Evolutionary conservation across 2,797 vertebrate genomes (phyloP).

Genomic region (Erpetoichthys calabaricus): DNA sequence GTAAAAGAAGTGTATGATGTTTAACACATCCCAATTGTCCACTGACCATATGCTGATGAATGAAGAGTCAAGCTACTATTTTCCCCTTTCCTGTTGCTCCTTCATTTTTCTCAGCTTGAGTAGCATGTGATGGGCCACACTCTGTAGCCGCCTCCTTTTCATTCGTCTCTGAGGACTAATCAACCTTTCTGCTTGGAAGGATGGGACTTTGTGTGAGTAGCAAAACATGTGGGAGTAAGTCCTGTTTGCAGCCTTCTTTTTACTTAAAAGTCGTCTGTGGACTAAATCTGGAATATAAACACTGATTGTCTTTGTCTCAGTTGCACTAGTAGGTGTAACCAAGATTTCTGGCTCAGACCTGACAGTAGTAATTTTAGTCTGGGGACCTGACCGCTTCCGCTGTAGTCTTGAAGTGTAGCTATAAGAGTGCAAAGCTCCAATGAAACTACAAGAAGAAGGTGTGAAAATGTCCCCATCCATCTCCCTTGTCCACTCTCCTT

Average conservation of each 20-base stretch:
- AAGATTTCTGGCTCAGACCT: too few relatives aligned
- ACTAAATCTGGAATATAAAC: too few relatives aligned
- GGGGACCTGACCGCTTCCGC: not conserved
- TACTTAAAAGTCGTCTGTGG: too few relatives aligned
- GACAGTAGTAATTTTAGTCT: not conserved
- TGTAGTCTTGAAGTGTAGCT: constrained; percentile 53
- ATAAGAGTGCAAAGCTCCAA: constrained; percentile 58
- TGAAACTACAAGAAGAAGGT: constrained; percentile 51
- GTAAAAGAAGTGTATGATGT: too few relatives aligned
- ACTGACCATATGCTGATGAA: too few relatives aligned
- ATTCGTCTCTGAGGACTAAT: constrained; percentile 34
- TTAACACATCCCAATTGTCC: too few relatives aligned
- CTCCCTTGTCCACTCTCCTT: constrained; percentile 12
- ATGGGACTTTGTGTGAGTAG: too few relatives aligned
- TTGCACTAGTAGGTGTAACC: too few relatives aligned
- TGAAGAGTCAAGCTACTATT: constrained; percentile 2
- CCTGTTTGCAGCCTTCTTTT: too few relatives aligned
- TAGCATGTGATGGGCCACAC: constrained; percentile 37
- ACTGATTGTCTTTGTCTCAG: too few relatives aligned
- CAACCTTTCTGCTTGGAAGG: too few relatives aligned
- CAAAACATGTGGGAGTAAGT: too few relatives aligned
- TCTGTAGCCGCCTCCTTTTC: constrained; percentile 37
- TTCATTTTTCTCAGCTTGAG: constrained; percentile 47
- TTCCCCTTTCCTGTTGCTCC: constrained; percentile 44
- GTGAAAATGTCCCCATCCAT: constrained; percentile 34